A percentile compares a stretch with the other conserved stretches of the same genome.
Evolutionary conservation across 2,797 vertebrate genomes (phyloP).

Genomic region (Myotis planiceps): DNA sequence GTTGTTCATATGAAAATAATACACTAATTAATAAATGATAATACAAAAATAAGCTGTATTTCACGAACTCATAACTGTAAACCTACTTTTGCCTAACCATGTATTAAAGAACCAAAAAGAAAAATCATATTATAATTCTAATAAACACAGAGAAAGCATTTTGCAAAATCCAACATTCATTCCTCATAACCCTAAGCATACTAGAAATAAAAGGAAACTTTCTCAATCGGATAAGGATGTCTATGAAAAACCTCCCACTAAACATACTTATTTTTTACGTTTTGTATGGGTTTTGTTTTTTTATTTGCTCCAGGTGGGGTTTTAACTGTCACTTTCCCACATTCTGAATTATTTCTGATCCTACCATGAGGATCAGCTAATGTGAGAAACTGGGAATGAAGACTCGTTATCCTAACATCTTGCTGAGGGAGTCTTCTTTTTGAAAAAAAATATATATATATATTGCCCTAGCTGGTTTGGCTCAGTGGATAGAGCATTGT

Average conservation of each 20-base stretch:
- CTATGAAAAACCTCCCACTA: background rate
- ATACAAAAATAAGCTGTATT: too few species aligned
- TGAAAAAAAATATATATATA: background rate
- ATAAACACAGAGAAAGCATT: background rate
- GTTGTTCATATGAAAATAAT: too few species aligned
- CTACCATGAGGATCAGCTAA: conserved; percentile 56
- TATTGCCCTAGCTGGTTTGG: too few species aligned
- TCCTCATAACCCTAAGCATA: background rate
- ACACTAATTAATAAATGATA: too few species aligned
- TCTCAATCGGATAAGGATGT: background rate
- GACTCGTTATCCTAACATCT: conserved; percentile 45
- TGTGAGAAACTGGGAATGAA: conserved; percentile 41
- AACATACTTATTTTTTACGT: conserved; percentile 72
- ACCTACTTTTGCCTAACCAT: background rate
- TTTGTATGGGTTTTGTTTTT: conserved; percentile 83
- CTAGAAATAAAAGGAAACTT: background rate
- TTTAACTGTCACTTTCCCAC: conserved; percentile 55
- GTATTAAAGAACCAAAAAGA: background rate
- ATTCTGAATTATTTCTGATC: conserved; percentile 71
- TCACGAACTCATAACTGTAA: background rate
- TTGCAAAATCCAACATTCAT: background rate
- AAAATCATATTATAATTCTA: too few species aligned
- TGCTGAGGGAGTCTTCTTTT: conserved; percentile 75
- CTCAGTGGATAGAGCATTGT: conserved; percentile 36
- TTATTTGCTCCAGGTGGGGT: conserved; percentile 77